Evolutionary conservation across 2,888 invertebrate species (phyloP), one percentile per base, ranked within the genome.

Genomic region (Argyresthia goedartella): DNA sequence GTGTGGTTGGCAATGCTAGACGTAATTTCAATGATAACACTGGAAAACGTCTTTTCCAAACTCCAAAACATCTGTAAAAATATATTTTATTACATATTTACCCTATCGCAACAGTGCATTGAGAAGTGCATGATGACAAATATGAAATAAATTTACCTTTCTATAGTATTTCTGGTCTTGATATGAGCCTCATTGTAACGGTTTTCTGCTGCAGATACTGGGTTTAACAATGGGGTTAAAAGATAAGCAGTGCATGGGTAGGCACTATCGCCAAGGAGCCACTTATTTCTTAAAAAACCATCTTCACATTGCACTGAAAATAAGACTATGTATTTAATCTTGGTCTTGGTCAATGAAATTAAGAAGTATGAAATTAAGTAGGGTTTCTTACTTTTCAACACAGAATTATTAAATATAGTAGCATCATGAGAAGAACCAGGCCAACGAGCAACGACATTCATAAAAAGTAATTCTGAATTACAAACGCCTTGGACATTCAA

Each of bases 401-500:
- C 25, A 4, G 54, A 56, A 46, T 52, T 49, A 16, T 56, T 52
- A 49, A 56, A 56, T 15, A 56, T 52, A n/a, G 55, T 53, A 14
- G 52, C 52, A 52, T 55, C 54, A 55, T 56, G 54, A 10, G 52
- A 14, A 33, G 56, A 56, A 8, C 56, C 56, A 2, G 53, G 53
- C 54, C 55, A 56, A 1, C 52, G 53, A 16, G 54, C 52, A 13
- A 55, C 50, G 6, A 56, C 52, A 51, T 56, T 54, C 48, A 54
- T 49, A 4, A 56, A 52, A 8, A 10, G 10, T 9, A 56, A 36
- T 3, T 55, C 14, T 4, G 52, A 55, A 51, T 54, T 45, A 39
- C 58, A 58, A 1, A 59, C 54, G 1, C 39, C 57, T 56, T 60
- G 59, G 4, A 57, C 57, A 54, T 59, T 59, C n/a, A n/a, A n/a